These are phyloP conservation scores for Syrmaticus mikado DNA, from an alignment of 2,113 vertebrate genomes.

Conservation along the genomic window DNA sequence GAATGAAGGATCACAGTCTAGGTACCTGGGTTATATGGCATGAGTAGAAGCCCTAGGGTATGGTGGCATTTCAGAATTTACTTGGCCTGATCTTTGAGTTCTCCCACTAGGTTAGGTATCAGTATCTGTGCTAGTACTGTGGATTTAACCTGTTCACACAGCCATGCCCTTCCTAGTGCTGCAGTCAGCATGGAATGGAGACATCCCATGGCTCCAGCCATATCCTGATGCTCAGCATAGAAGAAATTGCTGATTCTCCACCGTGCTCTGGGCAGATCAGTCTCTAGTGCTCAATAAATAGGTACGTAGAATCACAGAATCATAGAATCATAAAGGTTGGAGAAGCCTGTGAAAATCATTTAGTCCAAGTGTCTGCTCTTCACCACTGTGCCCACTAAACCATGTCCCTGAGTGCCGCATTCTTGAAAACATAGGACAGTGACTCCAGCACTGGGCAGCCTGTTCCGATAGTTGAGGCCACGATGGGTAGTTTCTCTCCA, in stretches of 20 bases:
- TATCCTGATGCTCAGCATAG: neutral
- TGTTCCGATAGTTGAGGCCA: neutral
- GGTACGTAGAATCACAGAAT: no score
- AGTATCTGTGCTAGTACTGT: neutral
- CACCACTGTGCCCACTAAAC: no score
- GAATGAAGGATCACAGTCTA: neutral
- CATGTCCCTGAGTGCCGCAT: no score
- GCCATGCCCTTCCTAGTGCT: neutral
- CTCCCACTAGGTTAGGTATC: accelerated
- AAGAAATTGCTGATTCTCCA: neutral
- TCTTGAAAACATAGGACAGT: no score
- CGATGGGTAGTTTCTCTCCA: neutral
- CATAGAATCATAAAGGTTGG: no score
- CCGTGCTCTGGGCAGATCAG: neutral
- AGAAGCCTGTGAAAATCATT: no score
- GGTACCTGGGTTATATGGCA: neutral
- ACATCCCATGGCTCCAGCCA: neutral
- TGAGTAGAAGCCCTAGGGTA: neutral
- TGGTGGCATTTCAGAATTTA: neutral
- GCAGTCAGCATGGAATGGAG: neutral
- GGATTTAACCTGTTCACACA: accelerated
- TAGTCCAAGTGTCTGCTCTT: no score
- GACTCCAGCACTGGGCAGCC: no score
- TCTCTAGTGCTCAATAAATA: neutral
- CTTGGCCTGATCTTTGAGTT: neutral